These are phyloP conservation scores for Sandelia bainsii DNA, from an alignment of 2,797 vertebrate genomes.

Conservation along the genomic window DNA sequence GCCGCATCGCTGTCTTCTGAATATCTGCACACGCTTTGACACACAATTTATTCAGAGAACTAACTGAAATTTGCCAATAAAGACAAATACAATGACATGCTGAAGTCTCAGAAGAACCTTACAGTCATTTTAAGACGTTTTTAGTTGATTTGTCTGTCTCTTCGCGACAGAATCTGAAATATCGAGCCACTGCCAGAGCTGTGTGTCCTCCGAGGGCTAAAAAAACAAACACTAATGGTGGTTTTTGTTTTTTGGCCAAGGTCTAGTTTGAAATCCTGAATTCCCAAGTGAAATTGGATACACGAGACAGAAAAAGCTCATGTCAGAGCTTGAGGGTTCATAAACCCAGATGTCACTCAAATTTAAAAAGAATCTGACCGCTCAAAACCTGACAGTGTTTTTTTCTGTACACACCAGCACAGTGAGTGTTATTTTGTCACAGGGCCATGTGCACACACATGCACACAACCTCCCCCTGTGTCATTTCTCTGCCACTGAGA, in stretches of 20 bases:
- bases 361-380: slow-evolving; percentile 33
- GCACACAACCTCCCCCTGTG: background rate
- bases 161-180: slow-evolving; percentile 7
- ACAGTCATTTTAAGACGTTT: background rate
- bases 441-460: background rate
- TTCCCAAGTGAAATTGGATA: slow-evolving; percentile 44
- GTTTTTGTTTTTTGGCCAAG: slow-evolving; percentile 16
- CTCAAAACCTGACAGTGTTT: background rate
- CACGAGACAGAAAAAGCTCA: slow-evolving; percentile 36
- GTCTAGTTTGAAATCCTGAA: slow-evolving; percentile 25
- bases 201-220: slow-evolving; percentile 3
- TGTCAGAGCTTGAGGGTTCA: slow-evolving; percentile 46
- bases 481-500: slow-evolving; percentile 13
- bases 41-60: background rate
- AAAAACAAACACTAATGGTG: slow-evolving; percentile 28
- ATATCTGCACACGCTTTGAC: background rate
- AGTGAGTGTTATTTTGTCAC: slow-evolving; percentile 13
- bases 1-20: background rate
- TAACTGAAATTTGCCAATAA: background rate
- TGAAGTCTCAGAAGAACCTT: background rate
- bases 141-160: slow-evolving; percentile 13
- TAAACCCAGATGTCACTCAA: slow-evolving; percentile 47
- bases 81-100: background rate
- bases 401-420: slow-evolving; percentile 7
- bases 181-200: slow-evolving; percentile 4